Evolutionary conservation across 2,797 vertebrate genomes (phyloP), one percentile per base, ranked within the genome.

Genomic region (Gallinago nigripennis): DNA sequence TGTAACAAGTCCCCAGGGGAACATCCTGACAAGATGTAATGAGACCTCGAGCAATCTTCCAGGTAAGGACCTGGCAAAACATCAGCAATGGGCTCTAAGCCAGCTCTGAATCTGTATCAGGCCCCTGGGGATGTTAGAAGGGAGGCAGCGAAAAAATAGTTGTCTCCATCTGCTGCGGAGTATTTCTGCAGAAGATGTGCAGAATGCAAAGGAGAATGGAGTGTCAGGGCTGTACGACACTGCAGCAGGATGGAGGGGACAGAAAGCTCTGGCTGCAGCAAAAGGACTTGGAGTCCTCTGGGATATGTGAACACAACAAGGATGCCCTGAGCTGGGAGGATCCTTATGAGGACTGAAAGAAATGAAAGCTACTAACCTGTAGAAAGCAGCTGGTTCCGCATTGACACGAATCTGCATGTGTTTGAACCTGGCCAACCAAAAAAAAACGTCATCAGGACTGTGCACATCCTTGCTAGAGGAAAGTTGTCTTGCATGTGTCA

Each of bases 321-420:
- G 41, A 57, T 50, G 43, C 4, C 77, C 54, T 8, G 4, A 64
- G 58, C 39, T 70, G 45, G 54, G 6, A 87, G 13, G n/a, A 81
- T 66, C 65, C 33, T 39, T 60, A 53, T 1, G 5, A 85, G 21
- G 31, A 70, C 1, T 11, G 13, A 82, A 77, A 78, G 16, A 92
- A 86, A 77, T 8, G 8, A 86, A 68, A 1, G 2, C 23, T 53
- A 87, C 98, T 98, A 89, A 99, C 99, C 99, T 99, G 98, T 98
- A 99, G 96, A 99, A 99, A 82, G 99, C 99, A 39, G 98, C 99
- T 39, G 99, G 98, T 92, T 99, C 99, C 0, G 99, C 99, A 33
- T 99, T 99, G 93, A 99, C 99, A 51, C 99, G 98, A 91, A 99
- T 98, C 97, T 99, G 99, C 99, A 99, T 99, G 95, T 99, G 99